Conservation (phyloP, 2,797 vertebrate species). For the Phoeniculus purpureus region DNA sequence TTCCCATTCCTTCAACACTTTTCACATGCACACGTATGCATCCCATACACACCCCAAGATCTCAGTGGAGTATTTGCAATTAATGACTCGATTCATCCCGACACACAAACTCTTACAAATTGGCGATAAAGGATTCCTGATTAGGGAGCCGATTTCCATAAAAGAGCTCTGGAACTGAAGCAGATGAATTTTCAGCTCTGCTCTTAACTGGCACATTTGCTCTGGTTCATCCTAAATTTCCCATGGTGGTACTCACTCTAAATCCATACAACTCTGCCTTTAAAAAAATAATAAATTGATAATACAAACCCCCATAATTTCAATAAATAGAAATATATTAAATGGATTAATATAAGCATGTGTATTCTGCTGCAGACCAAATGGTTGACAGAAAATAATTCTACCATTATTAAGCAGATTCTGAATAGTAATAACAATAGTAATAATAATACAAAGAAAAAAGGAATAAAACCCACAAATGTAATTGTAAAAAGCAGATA, state of each 20-base stretch:
- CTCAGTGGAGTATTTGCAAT: slow-evolving; percentile 17
- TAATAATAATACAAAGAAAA: too few relatives aligned
- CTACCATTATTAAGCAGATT: neutral
- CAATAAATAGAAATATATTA: neutral
- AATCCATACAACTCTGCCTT: neutral
- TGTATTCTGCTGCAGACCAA: neutral
- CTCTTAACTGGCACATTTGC: neutral
- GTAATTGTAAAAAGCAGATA: too few relatives aligned
- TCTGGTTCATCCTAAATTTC: neutral
- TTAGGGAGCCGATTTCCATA: slow-evolving; percentile 18
- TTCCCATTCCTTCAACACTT: neutral
- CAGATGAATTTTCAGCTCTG: slow-evolving; percentile 13
- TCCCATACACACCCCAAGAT: neutral
- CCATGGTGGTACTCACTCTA: neutral
- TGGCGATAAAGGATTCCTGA: slow-evolving; percentile 11
- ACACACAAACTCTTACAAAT: slow-evolving; percentile 28
- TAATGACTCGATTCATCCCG: slow-evolving; percentile 43
- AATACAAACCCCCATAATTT: neutral
- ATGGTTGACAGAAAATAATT: neutral
- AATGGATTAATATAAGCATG: neutral
- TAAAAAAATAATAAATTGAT: neutral
- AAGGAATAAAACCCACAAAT: too few relatives aligned
- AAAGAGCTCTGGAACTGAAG: slow-evolving; percentile 29
- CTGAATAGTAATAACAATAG: too few relatives aligned
- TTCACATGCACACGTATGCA: neutral